Conservation (phyloP, 2,797 vertebrate genomes). For the Gymnothorax reevesii region DNA sequence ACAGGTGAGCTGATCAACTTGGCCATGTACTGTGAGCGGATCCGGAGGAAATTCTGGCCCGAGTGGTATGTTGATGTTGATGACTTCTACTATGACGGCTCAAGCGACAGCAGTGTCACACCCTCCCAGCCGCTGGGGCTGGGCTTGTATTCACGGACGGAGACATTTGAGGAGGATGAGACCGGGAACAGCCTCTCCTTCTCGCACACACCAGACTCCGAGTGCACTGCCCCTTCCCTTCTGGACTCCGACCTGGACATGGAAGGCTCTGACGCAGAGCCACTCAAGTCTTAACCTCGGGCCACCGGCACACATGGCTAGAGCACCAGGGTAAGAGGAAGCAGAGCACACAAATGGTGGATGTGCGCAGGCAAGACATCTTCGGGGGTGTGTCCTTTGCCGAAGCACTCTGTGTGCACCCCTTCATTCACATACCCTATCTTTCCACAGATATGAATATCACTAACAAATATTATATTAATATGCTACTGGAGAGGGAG, state of each 20-base stretch:
- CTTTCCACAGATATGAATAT: background rate
- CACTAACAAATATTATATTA: background rate
- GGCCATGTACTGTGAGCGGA: slow-evolving; percentile 98
- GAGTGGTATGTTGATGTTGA: slow-evolving; percentile 95
- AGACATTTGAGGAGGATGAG: slow-evolving; percentile 85
- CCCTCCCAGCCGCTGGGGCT: slow-evolving; percentile 83
- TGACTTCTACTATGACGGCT: slow-evolving; percentile 82
- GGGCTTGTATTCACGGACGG: slow-evolving; percentile 90
- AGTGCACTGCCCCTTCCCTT: slow-evolving; percentile 91
- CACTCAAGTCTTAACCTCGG: slow-evolving; percentile 76
- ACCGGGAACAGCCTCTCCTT: slow-evolving; percentile 72
- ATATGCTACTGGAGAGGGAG: background rate
- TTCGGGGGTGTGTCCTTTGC: background rate
- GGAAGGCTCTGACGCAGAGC: slow-evolving; percentile 89
- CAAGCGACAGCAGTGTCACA: slow-evolving; percentile 78
- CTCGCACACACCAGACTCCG: slow-evolving; percentile 87
- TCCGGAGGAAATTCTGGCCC: slow-evolving; percentile 94
- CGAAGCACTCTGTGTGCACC: background rate
- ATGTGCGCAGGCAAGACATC: background rate
- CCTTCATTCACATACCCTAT: background rate
- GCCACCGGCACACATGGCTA: background rate
- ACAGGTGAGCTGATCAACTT: slow-evolving; percentile 96
- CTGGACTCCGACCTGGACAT: slow-evolving; percentile 98
- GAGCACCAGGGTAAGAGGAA: background rate
- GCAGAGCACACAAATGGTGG: background rate